A percentile compares a stretch with the other conserved stretches of the same genome.
phyloP scores from a whole-genome alignment of 2,888 invertebrate species.

The Eupithecia subumbrata region DNA sequence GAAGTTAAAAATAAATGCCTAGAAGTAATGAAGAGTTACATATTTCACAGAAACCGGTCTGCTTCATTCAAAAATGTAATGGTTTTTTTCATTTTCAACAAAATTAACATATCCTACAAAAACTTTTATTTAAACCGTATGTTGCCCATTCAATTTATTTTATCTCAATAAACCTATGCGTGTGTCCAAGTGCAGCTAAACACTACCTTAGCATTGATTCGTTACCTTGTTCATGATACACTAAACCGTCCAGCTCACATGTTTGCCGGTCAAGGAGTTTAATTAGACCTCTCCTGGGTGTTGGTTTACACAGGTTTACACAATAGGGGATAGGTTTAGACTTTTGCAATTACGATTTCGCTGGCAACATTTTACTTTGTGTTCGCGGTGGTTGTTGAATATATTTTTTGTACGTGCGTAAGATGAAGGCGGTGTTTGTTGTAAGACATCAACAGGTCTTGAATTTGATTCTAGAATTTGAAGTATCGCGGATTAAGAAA shows the following conservation, averaged over 20 bases:
- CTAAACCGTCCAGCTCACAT: conserved; percentile 25
- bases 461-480: neutral
- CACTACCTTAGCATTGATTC: neutral
- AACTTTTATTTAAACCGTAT: neutral
- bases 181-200: neutral
- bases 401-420: neutral
- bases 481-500: neutral
- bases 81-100: neutral
- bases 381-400: neutral
- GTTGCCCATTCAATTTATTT: neutral
- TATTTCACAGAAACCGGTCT: neutral
- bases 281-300: conserved; percentile 22
- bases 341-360: conserved; percentile 15
- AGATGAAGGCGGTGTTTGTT: neutral
- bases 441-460: neutral
- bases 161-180: neutral
- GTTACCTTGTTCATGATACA: neutral
- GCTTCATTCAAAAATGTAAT: neutral
- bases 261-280: conserved; percentile 35
- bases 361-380: neutral
- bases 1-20: neutral
- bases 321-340: conserved; percentile 18
- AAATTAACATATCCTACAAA: neutral
- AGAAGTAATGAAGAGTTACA: neutral
- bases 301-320: conserved; percentile 13